Base-by-base conservation (phyloP, 2,888 invertebrate genomes). In the Calameuta filiformis region DNA sequence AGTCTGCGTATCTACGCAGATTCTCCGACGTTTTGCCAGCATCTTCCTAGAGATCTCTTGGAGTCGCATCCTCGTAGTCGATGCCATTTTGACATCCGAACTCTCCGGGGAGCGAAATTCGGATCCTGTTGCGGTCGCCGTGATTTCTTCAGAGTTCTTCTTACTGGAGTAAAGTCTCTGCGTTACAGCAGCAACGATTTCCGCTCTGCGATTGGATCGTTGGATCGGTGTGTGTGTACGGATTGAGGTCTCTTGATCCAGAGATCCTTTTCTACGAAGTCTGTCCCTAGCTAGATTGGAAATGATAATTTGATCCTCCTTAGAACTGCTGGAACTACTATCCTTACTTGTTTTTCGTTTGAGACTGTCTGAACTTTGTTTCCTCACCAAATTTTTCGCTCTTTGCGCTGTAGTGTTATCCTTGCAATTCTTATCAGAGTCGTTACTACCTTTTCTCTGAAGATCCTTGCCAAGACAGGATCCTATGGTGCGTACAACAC, bases 151-250 rank as follows among this genome's bases (percentile, higher is more conserved):
- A 1, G 79, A 12, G 1, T 79, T 80, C 75, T 89, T 90, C 56
- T 86, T 89, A 69, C 87, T 94, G 1, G 94, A 93, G 87, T 95
- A 95, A 23, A 95, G 90, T 84, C 95, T 92, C 84, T 94, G 94
- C 3, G 95, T 95, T 3, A 95, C 95, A 0, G 95, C 95, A 4
- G 95, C 95, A 3, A 95, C 95, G 76, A 95, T 95, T 90, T 95
- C 94, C 33, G 95, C 94, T 85, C 95, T 92, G 87, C 94, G 94
- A 71, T 92, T 85, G 1, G 86, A 82, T 35, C 88, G 85, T 75
- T 89, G 89, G 35, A 90, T 89, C 4, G 86, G 85, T 23, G 88
- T 88, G 76, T 89, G 87, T 33, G 83, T 69, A 33, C 84, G 85
- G 2, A 79, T 73, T 0, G 82, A 76, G 4, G 76, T 35, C 31